Base-by-base conservation (phyloP, 1,140 invertebrate species). In the Psilanteris sp. region DNA sequence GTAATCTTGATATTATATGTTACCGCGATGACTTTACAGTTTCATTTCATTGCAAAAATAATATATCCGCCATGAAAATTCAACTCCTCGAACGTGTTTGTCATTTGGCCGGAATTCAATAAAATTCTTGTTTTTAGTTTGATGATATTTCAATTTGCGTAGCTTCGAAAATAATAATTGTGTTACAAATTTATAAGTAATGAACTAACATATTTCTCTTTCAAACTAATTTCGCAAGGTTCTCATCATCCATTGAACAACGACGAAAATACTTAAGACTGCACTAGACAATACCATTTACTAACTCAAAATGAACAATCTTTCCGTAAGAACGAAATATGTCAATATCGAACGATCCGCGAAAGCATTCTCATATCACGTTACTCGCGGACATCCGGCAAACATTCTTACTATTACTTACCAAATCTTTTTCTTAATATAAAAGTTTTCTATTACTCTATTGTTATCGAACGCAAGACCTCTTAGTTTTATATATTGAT, bases 251-350 rank as follows among this genome's bases (percentile, higher is more conserved):
- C 5, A 4, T 54, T 7, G 36, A 64, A 64, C 10, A 46, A 66
- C 11, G 14, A 9, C 1, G 14, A 54, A 44, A 61, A 52, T 18
- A 61, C 32, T 52, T 32, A 10, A 27, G 26, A 18, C 29, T 46
- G 31, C 27, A 34, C 10, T 29, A 44, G 62, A 55, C 48, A 46
- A 59, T 70, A 70, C 43, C 52, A 52, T 71, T 62, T 41, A 54
- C 46, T 46, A 41, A 37, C 57, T 48, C 39, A 48, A 72, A 72
- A 72, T 64, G 68, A 72, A 72, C 50, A 57, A 72, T 64, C 48
- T 72, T 72, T 48, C 8, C 2, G 16, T 9, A 62, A 72, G 64
- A 57, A 5, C 48, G 27, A 55, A 72, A 72, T 57, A 57, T 50
- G 57, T 64, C 68, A 64, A 64, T 62, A 72, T 54, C 36, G 41